These are phyloP conservation scores for Hypena proboscidalis DNA, from an alignment of 2,888 invertebrate species.

Conservation along the genomic window DNA sequence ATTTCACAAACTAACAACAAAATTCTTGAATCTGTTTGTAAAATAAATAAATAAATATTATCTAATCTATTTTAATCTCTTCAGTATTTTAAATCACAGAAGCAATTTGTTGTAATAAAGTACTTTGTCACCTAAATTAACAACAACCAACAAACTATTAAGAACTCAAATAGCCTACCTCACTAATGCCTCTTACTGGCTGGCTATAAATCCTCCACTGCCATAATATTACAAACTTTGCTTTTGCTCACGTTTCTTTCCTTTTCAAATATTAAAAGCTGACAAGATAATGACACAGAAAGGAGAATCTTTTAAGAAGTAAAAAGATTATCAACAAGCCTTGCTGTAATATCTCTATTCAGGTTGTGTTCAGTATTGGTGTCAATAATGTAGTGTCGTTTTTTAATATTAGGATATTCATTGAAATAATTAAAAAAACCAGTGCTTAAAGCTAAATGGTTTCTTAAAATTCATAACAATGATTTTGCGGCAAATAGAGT, in stretches of 20 bases:
- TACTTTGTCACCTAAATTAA: slow-evolving; percentile 3
- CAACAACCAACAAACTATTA: not conserved
- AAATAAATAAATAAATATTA: too few species aligned
- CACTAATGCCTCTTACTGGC: slow-evolving; percentile 5
- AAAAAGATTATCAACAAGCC: slow-evolving; percentile 13
- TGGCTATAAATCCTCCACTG: slow-evolving; percentile 1
- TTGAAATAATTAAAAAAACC: too few species aligned
- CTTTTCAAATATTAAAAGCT: slow-evolving; percentile 22
- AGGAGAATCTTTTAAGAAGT: slow-evolving; percentile 9
- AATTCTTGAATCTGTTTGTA: too few species aligned
- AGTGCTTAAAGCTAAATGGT: too few species aligned
- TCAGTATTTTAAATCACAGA: not conserved
- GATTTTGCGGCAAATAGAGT: too few species aligned
- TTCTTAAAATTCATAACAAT: too few species aligned
- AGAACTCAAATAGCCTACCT: slow-evolving; percentile 6
- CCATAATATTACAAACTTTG: slow-evolving; percentile 15
- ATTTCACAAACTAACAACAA: too few species aligned
- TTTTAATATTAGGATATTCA: too few species aligned
- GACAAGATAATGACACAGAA: slow-evolving; percentile 18
- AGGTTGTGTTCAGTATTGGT: slow-evolving; percentile 1
- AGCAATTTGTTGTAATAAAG: not conserved
- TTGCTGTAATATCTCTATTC: slow-evolving; percentile 5
- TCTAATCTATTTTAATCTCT: too few species aligned
- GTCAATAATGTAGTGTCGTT: slow-evolving; percentile 2
- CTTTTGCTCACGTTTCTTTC: slow-evolving; percentile 20